Percentiles rank a stretch among this genome's conserved stretches.
These are phyloP conservation scores for Patiria pectinifera DNA, from an alignment of 53 echinoderm and acorn worm genomes.

Conservation along the genomic window DNA sequence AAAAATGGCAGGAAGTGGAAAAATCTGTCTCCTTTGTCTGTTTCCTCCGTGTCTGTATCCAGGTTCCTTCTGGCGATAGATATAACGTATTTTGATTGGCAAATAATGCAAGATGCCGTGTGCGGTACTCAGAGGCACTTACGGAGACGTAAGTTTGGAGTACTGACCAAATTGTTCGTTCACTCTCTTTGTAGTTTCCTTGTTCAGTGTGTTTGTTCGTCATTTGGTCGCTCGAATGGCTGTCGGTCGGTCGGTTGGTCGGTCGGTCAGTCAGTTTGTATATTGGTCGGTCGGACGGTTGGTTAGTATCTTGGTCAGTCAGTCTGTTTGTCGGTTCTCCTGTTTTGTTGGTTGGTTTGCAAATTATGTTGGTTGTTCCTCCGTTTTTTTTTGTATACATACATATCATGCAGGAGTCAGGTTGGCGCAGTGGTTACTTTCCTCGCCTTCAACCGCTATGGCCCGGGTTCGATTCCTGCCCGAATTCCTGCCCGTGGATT, in stretches of 20 bases:
- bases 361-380: no score
- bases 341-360: no score
- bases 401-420: no score
- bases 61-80: conserved; percentile 5
- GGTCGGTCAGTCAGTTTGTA: background rate
- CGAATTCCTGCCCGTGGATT: no score
- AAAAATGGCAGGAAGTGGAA: conserved; percentile 6
- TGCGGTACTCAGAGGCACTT: background rate
- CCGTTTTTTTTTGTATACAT: no score
- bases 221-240: background rate
- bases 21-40: background rate
- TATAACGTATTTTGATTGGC: conserved; percentile 32
- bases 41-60: conserved; percentile 22
- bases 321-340: no score
- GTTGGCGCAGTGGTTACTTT: no score
- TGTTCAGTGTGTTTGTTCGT: background rate
- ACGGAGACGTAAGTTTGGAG: background rate
- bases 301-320: background rate
- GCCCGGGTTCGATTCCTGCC: no score
- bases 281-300: background rate
- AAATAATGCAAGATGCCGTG: conserved; percentile 39
- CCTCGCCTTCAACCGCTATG: no score
- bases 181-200: no score
- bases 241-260: background rate
- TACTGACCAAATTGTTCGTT: no score